Base-by-base conservation (phyloP, 2,888 invertebrate genomes). In the Tillus elongatus region DNA sequence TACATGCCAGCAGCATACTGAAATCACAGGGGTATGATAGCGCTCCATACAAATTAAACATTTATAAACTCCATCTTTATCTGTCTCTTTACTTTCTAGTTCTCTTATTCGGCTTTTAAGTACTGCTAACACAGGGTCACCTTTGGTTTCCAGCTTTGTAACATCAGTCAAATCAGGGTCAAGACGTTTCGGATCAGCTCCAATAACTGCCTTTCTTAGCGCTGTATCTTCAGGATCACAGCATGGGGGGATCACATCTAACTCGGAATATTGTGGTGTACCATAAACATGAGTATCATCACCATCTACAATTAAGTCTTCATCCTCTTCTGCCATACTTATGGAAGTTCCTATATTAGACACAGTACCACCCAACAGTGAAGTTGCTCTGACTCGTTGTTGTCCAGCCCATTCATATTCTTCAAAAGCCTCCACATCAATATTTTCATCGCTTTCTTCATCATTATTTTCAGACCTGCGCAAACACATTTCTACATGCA, bases 1-100 rank as follows among this genome's bases (percentile, higher is more conserved):
- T 0, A 93, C 92, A 64, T 95, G 95, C 93, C 93, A 95, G 64
- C 95, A 95, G 57, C 89, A 89, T 41, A 92, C 84, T 1, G 93
- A 93, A 35, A 90, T 89, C 3, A 91, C 82, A 0, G 93, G 91
- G 27, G 85, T 86, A 37, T 74, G 74, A 63, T 89, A 89, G 15
- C 79, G 74, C 35, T 87, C 90, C 71, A 91, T 78, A 58, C 92
- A 92, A 47, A 92, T 92, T 35, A 91, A 72, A 68, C 92, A 92
- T 63, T 89, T 89, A 44, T 79, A 77, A 64, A 82, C 78, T 39
- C 72, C 71, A 39, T 71, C 69, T 44, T 66, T 70, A 45, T 62
- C 63, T 51, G 71, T 69, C 40, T 73, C 69, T 37, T 70, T 66
- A 40, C 65, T 73, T 58, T 89, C 89, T 50, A 87, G 70, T 45